Conservation (phyloP, 2,797 vertebrate species). For the Stomatorhinus walkeri region DNA sequence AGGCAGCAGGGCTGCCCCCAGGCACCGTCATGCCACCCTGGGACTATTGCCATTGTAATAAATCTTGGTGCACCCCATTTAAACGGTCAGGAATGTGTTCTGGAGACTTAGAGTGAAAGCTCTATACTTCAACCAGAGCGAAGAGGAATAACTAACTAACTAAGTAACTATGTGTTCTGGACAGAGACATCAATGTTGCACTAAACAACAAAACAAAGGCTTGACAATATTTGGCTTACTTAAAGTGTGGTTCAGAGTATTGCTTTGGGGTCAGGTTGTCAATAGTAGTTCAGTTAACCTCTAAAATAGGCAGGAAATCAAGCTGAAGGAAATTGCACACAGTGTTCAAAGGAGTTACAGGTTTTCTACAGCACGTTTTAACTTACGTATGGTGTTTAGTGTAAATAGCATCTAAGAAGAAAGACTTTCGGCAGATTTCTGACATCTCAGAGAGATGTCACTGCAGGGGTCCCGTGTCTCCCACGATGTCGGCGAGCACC, state of each 20-base stretch:
- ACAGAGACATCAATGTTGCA: neutral
- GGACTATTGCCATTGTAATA: neutral
- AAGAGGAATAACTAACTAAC: neutral
- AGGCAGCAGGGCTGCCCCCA: neutral
- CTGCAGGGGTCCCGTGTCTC: conserved; percentile 29
- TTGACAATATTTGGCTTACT: neutral
- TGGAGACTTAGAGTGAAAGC: neutral
- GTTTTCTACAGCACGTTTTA: neutral
- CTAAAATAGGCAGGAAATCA: neutral
- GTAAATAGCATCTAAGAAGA: conserved; percentile 5
- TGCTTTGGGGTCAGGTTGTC: neutral
- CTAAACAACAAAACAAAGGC: neutral
- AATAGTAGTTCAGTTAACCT: neutral
- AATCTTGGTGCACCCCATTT: neutral
- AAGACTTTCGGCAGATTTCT: neutral
- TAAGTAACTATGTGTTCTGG: neutral
- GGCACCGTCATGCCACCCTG: neutral
- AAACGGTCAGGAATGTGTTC: neutral
- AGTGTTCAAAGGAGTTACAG: neutral
- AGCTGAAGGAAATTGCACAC: neutral
- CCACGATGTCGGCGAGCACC: conserved; percentile 34
- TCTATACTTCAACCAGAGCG: neutral
- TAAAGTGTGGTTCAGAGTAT: neutral
- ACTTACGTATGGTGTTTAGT: neutral
- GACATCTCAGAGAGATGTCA: conserved; percentile 19